Evolutionary conservation across 2,888 invertebrate genomes (phyloP), one percentile per base, ranked within the genome.

Genomic region (Caenorhabditis sp.): DNA sequence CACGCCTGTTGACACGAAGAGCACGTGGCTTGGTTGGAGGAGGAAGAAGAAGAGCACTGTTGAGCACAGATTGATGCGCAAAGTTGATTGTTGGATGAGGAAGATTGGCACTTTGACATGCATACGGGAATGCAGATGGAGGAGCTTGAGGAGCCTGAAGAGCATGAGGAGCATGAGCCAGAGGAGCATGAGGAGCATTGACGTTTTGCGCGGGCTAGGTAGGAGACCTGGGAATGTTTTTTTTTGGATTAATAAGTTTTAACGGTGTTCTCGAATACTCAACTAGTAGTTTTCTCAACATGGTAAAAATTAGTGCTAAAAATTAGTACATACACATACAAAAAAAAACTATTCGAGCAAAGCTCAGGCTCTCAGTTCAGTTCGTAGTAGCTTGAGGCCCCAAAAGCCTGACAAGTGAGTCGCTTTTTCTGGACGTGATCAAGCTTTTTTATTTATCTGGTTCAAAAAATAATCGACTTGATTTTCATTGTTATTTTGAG

Each of bases 1-100:
- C 71, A 71, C 10, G 71, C 71, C 8, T 67, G 67, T 64, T 71
- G 71, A 38, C 71, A 71, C 1, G 71, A 67, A 17, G 67, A 67
- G 61, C 71, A 71, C 54, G 7, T 56, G 50, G 27, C 63, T 20
- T 14, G 67, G 10, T 10, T 31, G 65, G 25, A 67, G 63, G 20
- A 58, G 20, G 5, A 5, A 3, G 20, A 12, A 8, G 21, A 8
- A 5, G 12, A 25, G 17, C 56, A 56, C 14, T 56, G 56, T 56
- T 56, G 56, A 27, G 56, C 31, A 31, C 56, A 56, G 7, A 20
- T 52, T 4, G 52, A 23, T 10, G 23, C 23, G 52, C 21, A 52
- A 5, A 52, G 52, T 17, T 52, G 20, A n/a, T 23, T 52, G 52
- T 20, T 23, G 21, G 10, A 21, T 3, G 23, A 17, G 20, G 71